phyloP scores from a whole-genome alignment of 2,797 vertebrate species.

The Molothrus ater region DNA sequence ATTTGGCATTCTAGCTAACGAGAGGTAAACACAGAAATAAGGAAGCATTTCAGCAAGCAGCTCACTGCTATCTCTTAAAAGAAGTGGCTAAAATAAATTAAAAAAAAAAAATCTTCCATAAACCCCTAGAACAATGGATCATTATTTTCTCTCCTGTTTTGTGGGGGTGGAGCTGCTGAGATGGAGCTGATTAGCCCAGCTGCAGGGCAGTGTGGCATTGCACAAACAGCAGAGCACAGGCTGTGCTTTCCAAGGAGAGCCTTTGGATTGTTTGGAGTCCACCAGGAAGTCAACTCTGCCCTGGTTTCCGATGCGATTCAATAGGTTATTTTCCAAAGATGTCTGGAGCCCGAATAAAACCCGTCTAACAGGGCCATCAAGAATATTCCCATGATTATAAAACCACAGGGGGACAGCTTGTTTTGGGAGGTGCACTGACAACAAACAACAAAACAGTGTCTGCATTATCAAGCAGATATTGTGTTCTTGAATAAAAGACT shows the following conservation, averaged over 20 bases:
- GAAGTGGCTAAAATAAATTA: neutral
- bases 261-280: constrained; percentile 75
- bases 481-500: neutral
- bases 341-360: constrained; percentile 57
- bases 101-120: neutral
- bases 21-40: neutral
- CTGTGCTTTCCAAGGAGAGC: constrained; percentile 67
- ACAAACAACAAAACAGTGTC: neutral
- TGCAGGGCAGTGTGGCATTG: constrained; percentile 29
- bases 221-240: constrained; percentile 67
- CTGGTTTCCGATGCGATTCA: constrained; percentile 76
- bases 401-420: constrained; percentile 39
- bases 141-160: constrained; percentile 14
- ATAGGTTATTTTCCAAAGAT: constrained; percentile 70
- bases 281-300: constrained; percentile 82
- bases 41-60: neutral
- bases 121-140: constrained; percentile 59
- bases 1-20: neutral
- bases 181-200: constrained; percentile 43
- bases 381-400: constrained; percentile 65
- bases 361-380: neutral
- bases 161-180: constrained; percentile 42
- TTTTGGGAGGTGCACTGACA: constrained; percentile 17
- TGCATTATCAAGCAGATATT: constrained; percentile 40
- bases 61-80: neutral